A percentile compares a stretch with the other conserved stretches of the same genome.
Evolutionary conservation across 2,797 vertebrate species (phyloP).

Genomic region (Melanotaenia maccullochi): DNA sequence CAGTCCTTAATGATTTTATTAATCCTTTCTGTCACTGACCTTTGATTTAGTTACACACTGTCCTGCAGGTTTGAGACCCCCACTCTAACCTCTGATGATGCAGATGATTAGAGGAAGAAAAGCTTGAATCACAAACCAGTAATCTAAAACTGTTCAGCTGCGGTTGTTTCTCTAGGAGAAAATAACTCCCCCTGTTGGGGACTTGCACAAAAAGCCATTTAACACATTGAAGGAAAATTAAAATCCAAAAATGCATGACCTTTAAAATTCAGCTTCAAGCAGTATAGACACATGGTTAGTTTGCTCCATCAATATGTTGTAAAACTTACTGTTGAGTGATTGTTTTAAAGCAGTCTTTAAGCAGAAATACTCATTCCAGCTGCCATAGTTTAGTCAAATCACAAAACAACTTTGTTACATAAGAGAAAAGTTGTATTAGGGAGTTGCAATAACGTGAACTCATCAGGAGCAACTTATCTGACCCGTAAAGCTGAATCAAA

Average conservation of each 20-base stretch:
- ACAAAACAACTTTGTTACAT: neutral
- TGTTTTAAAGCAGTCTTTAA: neutral
- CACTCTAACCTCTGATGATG: too few species aligned
- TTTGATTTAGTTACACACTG: neutral
- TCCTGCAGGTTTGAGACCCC: neutral
- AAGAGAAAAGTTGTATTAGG: neutral
- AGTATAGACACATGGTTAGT: neutral
- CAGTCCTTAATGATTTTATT: too few species aligned
- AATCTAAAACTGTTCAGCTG: neutral
- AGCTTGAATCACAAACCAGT: neutral
- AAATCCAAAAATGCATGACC: neutral
- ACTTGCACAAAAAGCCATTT: neutral
- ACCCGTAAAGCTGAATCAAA: conserved; percentile 17
- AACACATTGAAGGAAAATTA: neutral
- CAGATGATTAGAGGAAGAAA: neutral
- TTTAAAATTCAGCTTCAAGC: neutral
- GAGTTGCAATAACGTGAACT: neutral
- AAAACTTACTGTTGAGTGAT: neutral
- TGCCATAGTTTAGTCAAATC: conserved; percentile 4
- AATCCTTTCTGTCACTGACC: too few species aligned
- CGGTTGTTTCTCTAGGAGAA: neutral
- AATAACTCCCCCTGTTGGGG: neutral
- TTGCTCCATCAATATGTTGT: neutral
- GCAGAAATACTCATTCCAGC: neutral
- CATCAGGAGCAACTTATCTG: conserved; percentile 1